Evolutionary conservation across 2,797 vertebrate species (phyloP).

Genomic region (Bradypus variegatus): DNA sequence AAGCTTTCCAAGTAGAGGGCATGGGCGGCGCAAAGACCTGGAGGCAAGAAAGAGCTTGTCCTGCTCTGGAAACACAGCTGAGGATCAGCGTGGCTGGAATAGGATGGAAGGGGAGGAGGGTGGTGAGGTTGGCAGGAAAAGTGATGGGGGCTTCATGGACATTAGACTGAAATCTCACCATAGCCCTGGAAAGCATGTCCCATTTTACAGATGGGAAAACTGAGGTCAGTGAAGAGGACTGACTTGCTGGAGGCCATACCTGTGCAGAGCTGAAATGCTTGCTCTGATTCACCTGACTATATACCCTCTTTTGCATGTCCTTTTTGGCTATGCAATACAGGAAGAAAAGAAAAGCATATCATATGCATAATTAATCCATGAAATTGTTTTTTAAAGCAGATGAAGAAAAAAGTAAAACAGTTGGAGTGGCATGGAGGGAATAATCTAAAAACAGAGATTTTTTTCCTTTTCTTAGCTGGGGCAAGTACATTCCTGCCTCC

Average conservation of each 20-base stretch:
- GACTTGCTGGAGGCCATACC: not conserved
- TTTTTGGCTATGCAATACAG: not conserved
- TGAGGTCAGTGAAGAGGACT: not conserved
- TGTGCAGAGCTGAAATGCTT: not conserved
- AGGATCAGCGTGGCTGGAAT: not conserved
- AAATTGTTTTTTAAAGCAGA: not conserved
- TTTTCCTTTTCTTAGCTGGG: not conserved
- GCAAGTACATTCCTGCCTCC: not conserved
- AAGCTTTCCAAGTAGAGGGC: not conserved
- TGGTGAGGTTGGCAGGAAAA: not conserved
- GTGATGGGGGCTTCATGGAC: not conserved
- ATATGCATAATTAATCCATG: not conserved
- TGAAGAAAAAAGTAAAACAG: not conserved
- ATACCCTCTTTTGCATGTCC: not conserved
- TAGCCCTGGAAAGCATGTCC: not conserved
- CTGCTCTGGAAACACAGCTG: not conserved
- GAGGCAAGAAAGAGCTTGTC: not conserved
- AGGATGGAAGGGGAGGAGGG: too few species aligned
- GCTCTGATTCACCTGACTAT: not conserved
- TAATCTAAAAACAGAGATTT: not conserved
- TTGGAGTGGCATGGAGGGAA: not conserved
- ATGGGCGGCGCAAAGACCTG: not conserved
- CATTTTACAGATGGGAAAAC: not conserved
- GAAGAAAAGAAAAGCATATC: not conserved
- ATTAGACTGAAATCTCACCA: not conserved